These are phyloP conservation scores for Reinhardtius hippoglossoides DNA, from an alignment of 2,113 vertebrate genomes.

Conservation along the genomic window DNA sequence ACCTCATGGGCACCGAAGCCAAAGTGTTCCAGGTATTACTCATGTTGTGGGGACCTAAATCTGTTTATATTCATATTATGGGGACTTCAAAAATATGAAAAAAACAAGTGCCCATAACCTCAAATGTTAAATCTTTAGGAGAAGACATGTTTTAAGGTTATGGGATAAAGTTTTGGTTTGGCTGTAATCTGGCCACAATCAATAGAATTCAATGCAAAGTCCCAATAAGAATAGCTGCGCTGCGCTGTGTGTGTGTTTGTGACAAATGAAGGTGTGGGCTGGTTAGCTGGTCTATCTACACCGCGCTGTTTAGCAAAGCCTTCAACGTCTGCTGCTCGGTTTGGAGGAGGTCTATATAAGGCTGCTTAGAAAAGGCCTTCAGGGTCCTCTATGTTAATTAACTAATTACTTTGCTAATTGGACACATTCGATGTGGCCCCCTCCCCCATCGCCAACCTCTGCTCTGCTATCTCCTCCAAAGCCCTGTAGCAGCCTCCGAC, in stretches of 20 bases:
- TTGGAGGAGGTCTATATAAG: slow-evolving; percentile 54
- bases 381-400: slow-evolving; percentile 78
- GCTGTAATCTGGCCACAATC: no score
- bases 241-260: neutral
- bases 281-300: slow-evolving; percentile 54
- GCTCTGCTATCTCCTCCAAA: slow-evolving; percentile 28
- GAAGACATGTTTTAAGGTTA: no score
- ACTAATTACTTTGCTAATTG: slow-evolving; percentile 84
- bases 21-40: no score
- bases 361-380: slow-evolving; percentile 60
- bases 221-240: no score
- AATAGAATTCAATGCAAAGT: no score
- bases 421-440: slow-evolving; percentile 61
- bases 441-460: slow-evolving; percentile 17
- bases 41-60: no score
- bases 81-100: no score
- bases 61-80: no score
- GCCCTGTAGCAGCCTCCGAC: slow-evolving; percentile 27
- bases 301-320: slow-evolving; percentile 48
- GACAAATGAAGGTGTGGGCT: slow-evolving; percentile 46
- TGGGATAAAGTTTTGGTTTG: no score
- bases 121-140: no score
- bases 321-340: slow-evolving; percentile 46
- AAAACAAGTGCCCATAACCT: no score
- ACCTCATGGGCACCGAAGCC: no score